Evolutionary conservation across 1,140 invertebrate species (phyloP).

Genomic region (Maconellicoccus hirsutus): DNA sequence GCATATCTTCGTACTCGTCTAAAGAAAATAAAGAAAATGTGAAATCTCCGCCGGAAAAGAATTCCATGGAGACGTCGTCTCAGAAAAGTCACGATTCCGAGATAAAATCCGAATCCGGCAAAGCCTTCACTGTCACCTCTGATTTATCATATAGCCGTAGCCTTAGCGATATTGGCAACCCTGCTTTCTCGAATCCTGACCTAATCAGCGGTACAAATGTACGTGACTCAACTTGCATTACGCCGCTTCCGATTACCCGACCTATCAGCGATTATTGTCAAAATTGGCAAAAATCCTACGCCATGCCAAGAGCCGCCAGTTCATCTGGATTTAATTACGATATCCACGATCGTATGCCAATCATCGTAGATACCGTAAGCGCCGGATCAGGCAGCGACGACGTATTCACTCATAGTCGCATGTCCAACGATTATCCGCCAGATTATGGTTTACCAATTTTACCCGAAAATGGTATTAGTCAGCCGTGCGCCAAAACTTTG

Average conservation of each 20-base stretch:
- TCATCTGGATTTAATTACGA: constrained; percentile 16
- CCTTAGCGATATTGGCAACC: constrained; percentile 2
- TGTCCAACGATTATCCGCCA: constrained; percentile 32
- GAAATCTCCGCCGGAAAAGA: background rate
- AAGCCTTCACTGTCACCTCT: constrained; percentile 14
- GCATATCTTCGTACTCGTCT: constrained; percentile 5
- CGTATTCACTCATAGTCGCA: constrained; percentile 25
- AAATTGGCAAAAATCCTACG: constrained; percentile 12
- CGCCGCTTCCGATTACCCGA: background rate
- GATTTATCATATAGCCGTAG: constrained; percentile 10
- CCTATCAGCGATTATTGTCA: constrained; percentile 15
- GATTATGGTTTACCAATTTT: constrained; percentile 35
- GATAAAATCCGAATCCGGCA: constrained; percentile 14
- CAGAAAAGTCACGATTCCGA: constrained; percentile 17
- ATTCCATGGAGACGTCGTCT: constrained; percentile 8
- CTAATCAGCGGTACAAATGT: background rate
- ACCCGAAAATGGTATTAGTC: constrained; percentile 14
- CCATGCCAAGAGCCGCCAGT: background rate
- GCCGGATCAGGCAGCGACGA: constrained; percentile 26
- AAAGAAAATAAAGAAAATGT: background rate
- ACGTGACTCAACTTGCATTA: constrained; percentile 11
- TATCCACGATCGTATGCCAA: constrained; percentile 26
- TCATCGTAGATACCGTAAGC: constrained; percentile 25
- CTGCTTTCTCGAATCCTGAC: constrained; percentile 15
- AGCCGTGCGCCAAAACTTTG: constrained; percentile 27